A percentile compares a stretch with the other conserved stretches of the same genome.
phyloP scores from a whole-genome alignment of 2,888 invertebrate genomes.

The Heliconius erato region DNA sequence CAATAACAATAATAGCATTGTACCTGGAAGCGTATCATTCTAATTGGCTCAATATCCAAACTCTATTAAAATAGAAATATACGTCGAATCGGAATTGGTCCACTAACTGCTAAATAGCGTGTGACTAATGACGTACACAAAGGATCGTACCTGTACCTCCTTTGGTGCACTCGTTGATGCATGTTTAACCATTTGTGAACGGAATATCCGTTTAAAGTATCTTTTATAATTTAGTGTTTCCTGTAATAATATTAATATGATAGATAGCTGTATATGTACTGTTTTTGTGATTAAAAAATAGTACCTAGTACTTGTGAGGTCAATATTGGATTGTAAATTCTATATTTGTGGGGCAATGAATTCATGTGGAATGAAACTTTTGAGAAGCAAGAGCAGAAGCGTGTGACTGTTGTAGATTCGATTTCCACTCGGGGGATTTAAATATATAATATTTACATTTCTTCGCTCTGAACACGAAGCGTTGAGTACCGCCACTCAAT shows the following conservation, averaged over 20 bases:
- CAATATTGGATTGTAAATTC: too few species aligned
- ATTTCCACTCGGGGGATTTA: too few species aligned
- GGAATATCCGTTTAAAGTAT: background rate
- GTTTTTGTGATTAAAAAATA: too few species aligned
- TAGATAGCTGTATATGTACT: too few species aligned
- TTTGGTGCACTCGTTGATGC: conserved; percentile 51
- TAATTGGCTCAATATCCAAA: conserved; percentile 63
- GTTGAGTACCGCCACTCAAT: too few species aligned
- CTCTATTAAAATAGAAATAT: conserved; percentile 81
- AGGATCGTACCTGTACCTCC: conserved; percentile 58
- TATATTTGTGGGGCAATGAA: too few species aligned
- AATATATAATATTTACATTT: too few species aligned
- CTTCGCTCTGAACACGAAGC: too few species aligned
- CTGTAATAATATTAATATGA: background rate
- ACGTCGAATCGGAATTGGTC: conserved; percentile 81
- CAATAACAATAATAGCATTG: conserved; percentile 45
- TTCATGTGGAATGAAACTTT: too few species aligned
- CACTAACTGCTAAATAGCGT: conserved; percentile 84
- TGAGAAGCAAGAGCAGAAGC: too few species aligned
- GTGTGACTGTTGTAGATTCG: too few species aligned
- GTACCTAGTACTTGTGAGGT: too few species aligned
- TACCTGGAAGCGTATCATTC: conserved; percentile 39
- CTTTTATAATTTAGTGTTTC: background rate
- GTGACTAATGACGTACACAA: conserved; percentile 74
- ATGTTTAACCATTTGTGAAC: conserved; percentile 33